Evolutionary conservation across 2,888 invertebrate genomes (phyloP).

Genomic region (Acrobasis repandana): DNA sequence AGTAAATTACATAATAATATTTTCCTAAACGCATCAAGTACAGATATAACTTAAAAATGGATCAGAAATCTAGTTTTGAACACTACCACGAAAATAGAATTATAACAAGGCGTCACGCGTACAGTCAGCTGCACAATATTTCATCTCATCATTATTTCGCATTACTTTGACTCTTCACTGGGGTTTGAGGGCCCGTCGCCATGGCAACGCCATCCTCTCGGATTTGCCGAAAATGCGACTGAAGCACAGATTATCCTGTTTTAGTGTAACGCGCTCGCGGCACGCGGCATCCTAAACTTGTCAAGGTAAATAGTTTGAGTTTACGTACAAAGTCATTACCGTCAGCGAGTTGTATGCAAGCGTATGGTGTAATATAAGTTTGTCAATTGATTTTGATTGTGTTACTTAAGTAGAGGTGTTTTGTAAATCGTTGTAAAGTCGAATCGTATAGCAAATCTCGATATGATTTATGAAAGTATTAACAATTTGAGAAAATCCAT

Average conservation of each 20-base stretch:
- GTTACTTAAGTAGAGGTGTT: background rate
- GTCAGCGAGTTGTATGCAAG: slow-evolving; percentile 2
- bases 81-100: slow-evolving; percentile 31
- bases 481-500: too few species aligned
- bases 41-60: background rate
- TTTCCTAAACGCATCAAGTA: too few species aligned
- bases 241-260: slow-evolving; percentile 60
- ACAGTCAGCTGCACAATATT: slow-evolving; percentile 57
- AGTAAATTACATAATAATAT: too few species aligned
- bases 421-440: background rate
- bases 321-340: slow-evolving; percentile 8
- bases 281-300: slow-evolving; percentile 66
- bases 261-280: slow-evolving; percentile 57
- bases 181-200: slow-evolving; percentile 62
- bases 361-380: background rate
- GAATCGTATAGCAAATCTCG: too few species aligned
- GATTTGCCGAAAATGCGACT: slow-evolving; percentile 68
- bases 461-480: too few species aligned
- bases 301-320: slow-evolving; percentile 71
- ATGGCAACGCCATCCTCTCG: slow-evolving; percentile 59
- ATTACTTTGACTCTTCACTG: slow-evolving; percentile 57
- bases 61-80: background rate
- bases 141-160: slow-evolving; percentile 71
- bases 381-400: background rate
- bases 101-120: slow-evolving; percentile 34